These are phyloP conservation scores for Trogon melanurus DNA, from an alignment of 2,113 vertebrate species.

Conservation along the genomic window DNA sequence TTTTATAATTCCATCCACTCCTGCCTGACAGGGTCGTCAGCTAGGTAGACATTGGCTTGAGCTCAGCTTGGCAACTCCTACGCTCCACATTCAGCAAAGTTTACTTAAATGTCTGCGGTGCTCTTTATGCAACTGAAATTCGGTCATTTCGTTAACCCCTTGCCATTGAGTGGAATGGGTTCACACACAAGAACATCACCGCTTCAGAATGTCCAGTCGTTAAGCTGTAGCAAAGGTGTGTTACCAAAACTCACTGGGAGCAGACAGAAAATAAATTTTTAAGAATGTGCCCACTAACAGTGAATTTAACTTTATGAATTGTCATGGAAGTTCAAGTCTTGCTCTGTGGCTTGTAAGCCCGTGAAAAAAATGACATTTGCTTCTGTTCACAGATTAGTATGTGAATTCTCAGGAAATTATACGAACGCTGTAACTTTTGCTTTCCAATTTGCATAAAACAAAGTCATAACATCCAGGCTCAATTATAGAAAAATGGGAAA, in stretches of 20 bases:
- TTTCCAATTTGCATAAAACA: background rate
- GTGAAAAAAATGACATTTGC: background rate
- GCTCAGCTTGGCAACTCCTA: background rate
- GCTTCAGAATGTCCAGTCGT: background rate
- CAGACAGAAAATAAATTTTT: background rate
- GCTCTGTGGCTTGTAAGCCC: background rate
- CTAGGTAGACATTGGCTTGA: background rate
- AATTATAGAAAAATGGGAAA: background rate
- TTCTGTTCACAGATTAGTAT: background rate
- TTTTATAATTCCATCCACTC: background rate
- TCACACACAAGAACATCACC: background rate
- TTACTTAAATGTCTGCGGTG: background rate
- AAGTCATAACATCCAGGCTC: background rate
- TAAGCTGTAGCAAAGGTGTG: background rate
- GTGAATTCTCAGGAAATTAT: background rate
- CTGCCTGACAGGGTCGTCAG: background rate
- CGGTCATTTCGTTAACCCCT: background rate
- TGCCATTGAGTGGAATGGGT: background rate
- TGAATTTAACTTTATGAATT: background rate
- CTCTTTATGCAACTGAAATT: background rate
- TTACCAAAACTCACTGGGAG: background rate
- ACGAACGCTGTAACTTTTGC: background rate
- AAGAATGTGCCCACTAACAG: background rate
- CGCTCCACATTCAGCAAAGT: background rate
- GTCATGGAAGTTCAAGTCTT: background rate